Conservation (phyloP, 2,797 vertebrate genomes). For the Sardinella longiceps region DNA sequence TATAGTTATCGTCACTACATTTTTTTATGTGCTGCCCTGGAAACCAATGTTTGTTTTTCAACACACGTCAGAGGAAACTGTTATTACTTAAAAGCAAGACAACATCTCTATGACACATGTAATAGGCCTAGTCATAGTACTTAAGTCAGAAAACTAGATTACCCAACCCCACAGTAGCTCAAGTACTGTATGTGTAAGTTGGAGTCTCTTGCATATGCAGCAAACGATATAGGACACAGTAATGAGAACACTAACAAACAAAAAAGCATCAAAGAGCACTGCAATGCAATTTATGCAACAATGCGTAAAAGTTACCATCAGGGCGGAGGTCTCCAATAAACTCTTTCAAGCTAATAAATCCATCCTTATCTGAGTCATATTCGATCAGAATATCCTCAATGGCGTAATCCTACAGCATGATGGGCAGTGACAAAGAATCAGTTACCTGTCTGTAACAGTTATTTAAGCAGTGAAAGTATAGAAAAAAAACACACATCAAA, state of each 20-base stretch:
- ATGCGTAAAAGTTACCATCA: conserved; percentile 77
- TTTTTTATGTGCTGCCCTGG: not conserved
- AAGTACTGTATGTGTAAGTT: no score
- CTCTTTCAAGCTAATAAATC: conserved; percentile 88
- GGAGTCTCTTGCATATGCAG: no score
- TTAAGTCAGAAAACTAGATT: no score
- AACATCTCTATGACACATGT: not conserved
- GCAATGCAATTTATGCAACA: not conserved
- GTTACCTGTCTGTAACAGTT: not conserved
- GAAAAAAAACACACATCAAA: no score
- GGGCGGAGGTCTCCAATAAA: conserved; percentile 90
- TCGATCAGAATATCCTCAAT: conserved; percentile 93
- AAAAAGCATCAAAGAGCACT: not conserved
- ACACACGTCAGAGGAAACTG: no score
- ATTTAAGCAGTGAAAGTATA: not conserved
- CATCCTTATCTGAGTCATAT: conserved; percentile 89
- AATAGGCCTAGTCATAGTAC: no score
- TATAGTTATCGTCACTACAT: no score
- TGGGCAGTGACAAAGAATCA: conserved; percentile 2
- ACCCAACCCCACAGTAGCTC: no score
- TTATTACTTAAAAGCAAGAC: no score
- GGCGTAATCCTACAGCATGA: conserved; percentile 80
- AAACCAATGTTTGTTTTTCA: not conserved
- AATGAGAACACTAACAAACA: no score
- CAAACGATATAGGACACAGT: no score